Base-by-base conservation (phyloP, 2,113 vertebrate species). In the Nothobranchius kuhntae region DNA sequence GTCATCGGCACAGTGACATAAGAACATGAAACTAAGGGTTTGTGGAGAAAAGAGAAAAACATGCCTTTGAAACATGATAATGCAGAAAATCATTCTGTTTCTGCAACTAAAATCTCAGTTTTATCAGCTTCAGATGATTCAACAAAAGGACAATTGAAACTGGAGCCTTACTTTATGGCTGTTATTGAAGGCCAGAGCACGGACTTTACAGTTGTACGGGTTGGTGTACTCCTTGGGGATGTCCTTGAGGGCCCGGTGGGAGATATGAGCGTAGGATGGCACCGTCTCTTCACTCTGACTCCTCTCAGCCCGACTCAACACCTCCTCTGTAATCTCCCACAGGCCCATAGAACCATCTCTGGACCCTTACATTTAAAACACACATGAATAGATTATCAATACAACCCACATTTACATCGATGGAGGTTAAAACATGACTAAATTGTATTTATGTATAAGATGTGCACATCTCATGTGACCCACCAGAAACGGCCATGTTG, bases 321-420 rank as follows among this genome's bases (percentile, higher is more conserved):
- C 94, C 42, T 98, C 95, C 1, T 99, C 96, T 0, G 96, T 96
- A 57, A 99, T 93, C 85, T 99, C 97, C 98, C 97, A 99, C 40
- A 99, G 92, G 50, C 96, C 98, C 98, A 99, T 99, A 0, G 98
- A 99, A 79, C 98, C 98, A 73, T 99, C 98, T 13, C 98, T 93
- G 44, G 98, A 99, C 59, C 98, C 98, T 99, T 3, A n/a, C 71
- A n/a, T 57, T 17, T 3, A 38, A 72, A 77, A 38, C 1, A 61
- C 8, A 67, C 1, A 52, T 13, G 3, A n/a, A 5, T 13, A 24
- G 2, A 8, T 6, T 7, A 14, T 21, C 54, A 17, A 38, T 14
- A 6, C 1, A 40, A 40, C 38, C 7, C 6, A 40, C 9, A 40
- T 8, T 40, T 40, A 40, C 38, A 40, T 8, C 6, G 7, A 40